Evolutionary conservation across 2,113 vertebrate genomes (phyloP), one percentile per base, ranked within the genome.

Genomic region (Carassius gibelio): DNA sequence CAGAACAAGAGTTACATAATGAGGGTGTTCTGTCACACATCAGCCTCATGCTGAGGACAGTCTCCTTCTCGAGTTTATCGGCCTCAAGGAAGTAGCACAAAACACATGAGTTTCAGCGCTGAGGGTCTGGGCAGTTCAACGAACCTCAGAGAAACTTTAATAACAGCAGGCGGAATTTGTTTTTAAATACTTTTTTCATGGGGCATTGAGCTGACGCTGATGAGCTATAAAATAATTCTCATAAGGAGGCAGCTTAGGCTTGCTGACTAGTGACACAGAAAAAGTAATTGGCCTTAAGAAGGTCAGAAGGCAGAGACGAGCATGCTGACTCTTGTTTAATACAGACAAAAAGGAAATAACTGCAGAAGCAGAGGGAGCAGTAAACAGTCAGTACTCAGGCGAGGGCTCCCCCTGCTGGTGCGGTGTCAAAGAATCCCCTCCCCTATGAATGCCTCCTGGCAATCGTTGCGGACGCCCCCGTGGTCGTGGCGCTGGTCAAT

Each of bases 51-150:
- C 91, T 92, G 91, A 90, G 88, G 92, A 94, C 93, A 94, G 90
- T 92, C 90, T 91, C 89, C 88, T 93, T 94, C 92, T 91, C 91
- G 91, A 92, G 90, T 94, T 93, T 90, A 90, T 89, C 5, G 38
- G 48, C 45, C 34, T 78, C 23, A 71, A 68, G 71, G 52, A 78
- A 62, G 30, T 23, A 64, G 66, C 72, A 62, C 36, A 26, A 48
- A 80, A 30, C 52, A n/a, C 30, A 57, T 19, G 30, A 4, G 23
- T 9, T 79, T 23, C n/a, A 52, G 17, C 0, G 19, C 36, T 45
- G 34, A 80, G 36, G 36, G 59, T 64, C 78, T 23, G 57, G 21
- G n/a, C 78, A 76, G 71, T 26, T 38, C 45, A 50, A 11, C 9
- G 11, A 52, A 72, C 23, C 79, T 71, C 42, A 66, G 34, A 84